Evolutionary conservation across 2,888 invertebrate species (phyloP).

Genomic region (Cordylochernes scorpioides): DNA sequence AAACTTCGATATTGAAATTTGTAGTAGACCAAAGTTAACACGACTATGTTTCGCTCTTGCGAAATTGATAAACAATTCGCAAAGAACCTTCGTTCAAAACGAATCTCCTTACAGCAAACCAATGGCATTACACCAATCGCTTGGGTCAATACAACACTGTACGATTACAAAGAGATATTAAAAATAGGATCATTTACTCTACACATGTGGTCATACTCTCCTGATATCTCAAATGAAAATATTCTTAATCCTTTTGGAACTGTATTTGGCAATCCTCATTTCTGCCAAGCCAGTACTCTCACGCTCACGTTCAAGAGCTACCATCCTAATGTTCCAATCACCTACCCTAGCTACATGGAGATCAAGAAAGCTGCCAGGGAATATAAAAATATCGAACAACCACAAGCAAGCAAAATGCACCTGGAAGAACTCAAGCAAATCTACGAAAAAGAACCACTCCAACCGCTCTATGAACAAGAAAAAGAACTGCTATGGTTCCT

Average conservation of each 20-base stretch:
- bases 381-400: too few species aligned
- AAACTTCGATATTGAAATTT: conserved; percentile 42
- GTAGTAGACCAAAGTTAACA: conserved; percentile 64
- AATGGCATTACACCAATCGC: too few species aligned
- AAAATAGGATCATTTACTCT: conserved; percentile 51
- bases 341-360: conserved; percentile 38
- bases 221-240: conserved; percentile 42
- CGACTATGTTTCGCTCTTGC: conserved; percentile 63
- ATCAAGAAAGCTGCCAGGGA: too few species aligned
- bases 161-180: conserved; percentile 62
- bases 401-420: conserved; percentile 14
- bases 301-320: conserved; percentile 40
- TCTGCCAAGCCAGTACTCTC: conserved; percentile 48
- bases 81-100: too few species aligned
- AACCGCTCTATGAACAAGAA: conserved; percentile 70
- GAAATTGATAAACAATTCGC: too few species aligned
- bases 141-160: conserved; percentile 75
- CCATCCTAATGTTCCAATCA: conserved; percentile 27
- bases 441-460: conserved; percentile 45
- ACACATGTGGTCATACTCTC: conserved; percentile 68
- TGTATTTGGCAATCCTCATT: conserved; percentile 59
- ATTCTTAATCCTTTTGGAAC: conserved; percentile 67
- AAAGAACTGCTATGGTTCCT: conserved; percentile 51
- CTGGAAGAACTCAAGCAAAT: conserved; percentile 29
- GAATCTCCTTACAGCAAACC: too few species aligned